phyloP scores from a whole-genome alignment of 2,888 invertebrate genomes.

The Thecophora atra region DNA sequence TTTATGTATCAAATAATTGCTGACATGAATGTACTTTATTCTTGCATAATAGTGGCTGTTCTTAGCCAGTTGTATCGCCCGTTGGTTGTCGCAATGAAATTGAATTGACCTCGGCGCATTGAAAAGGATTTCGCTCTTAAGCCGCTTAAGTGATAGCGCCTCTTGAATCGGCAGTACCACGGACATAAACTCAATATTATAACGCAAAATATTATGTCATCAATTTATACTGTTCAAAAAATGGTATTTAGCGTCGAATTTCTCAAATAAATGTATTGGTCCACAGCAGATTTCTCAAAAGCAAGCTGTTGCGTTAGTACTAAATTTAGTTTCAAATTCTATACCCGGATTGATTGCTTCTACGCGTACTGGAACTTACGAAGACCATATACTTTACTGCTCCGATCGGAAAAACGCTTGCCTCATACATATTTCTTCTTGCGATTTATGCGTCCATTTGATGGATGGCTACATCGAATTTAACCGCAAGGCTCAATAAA shows the following conservation, averaged over 20 bases:
- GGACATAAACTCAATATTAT: conserved; percentile 34
- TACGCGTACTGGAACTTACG: background rate
- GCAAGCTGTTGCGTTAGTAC: background rate
- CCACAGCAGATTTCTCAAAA: background rate
- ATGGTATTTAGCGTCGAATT: background rate
- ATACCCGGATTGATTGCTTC: background rate
- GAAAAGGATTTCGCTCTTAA: conserved; percentile 37
- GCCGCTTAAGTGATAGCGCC: conserved; percentile 40
- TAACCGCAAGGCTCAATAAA: background rate
- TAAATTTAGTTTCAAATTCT: conserved; percentile 2
- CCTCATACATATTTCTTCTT: background rate
- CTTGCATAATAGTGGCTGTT: conserved; percentile 39
- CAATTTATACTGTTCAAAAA: background rate
- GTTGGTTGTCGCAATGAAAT: conserved; percentile 38
- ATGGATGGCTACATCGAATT: background rate
- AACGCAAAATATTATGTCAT: conserved; percentile 8
- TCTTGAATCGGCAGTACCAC: conserved; percentile 37
- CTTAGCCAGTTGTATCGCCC: conserved; percentile 26
- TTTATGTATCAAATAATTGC: conserved; percentile 39
- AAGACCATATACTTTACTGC: background rate
- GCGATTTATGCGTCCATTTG: conserved; percentile 7
- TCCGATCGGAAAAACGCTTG: background rate
- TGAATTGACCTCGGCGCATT: conserved; percentile 36
- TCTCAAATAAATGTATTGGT: background rate
- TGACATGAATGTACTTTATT: conserved; percentile 41